These are phyloP conservation scores for Mungos mungo DNA, from an alignment of 2,113 vertebrate species.

Conservation along the genomic window DNA sequence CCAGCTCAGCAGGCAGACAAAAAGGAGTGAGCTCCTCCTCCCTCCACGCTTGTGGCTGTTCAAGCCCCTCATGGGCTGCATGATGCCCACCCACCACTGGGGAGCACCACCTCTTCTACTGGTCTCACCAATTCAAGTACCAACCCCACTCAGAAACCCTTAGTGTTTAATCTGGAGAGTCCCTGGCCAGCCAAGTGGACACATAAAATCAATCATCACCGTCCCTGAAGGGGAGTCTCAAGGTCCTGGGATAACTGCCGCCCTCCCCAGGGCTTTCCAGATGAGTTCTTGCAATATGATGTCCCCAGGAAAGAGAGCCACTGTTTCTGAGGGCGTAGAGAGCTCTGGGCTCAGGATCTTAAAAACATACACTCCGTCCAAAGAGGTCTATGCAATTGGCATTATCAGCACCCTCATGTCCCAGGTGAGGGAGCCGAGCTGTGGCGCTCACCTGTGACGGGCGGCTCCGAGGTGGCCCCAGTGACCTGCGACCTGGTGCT, in stretches of 20 bases:
- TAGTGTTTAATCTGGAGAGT: not conserved
- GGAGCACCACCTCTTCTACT: not conserved
- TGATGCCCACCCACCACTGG: not conserved
- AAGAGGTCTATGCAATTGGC: not conserved
- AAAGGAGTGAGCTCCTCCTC: not conserved
- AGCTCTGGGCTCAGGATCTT: no score
- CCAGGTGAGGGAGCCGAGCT: not conserved
- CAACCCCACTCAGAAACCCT: not conserved
- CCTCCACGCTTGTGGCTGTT: not conserved
- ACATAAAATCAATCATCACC: not conserved
- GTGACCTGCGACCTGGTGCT: rapidly evolving
- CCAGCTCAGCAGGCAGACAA: not conserved
- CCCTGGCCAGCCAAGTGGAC: not conserved
- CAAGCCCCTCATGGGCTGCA: not conserved
- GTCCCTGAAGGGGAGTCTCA: not conserved
- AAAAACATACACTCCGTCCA: not conserved
- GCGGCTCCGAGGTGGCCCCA: not conserved
- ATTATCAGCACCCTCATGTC: not conserved
- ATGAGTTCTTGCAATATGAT: not conserved
- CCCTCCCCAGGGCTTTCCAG: not conserved
- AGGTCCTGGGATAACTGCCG: not conserved
- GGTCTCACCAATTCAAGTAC: not conserved
- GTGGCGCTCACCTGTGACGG: not conserved
- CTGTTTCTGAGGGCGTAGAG: not conserved
- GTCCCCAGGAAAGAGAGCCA: not conserved